Base-by-base conservation (phyloP, 1,140 invertebrate species). In the Leguminivora glycinivorella region DNA sequence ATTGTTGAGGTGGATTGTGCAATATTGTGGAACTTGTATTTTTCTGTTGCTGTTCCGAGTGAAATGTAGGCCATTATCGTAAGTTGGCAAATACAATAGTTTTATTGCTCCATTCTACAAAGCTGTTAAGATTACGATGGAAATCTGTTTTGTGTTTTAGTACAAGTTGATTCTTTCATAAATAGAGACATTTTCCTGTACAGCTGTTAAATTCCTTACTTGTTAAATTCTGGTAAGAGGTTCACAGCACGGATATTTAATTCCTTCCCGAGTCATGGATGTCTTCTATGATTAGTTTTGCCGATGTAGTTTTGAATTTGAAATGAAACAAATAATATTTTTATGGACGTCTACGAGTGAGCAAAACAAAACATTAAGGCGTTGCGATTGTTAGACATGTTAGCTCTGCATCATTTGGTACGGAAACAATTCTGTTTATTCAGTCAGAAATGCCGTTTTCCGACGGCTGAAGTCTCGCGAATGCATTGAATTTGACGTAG, bases 401-500 rank as follows among this genome's bases (percentile, higher is more conserved):
- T 31, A 31, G 29, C 58, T 26, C 29, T 63, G 58, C 58, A 63
- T 63, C 25, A 63, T 29, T 29, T 63, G 14, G 25, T 34, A 29
- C 26, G 24, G 56, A 26, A 63, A 63, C 58, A 63, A 63, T 63
- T 63, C 24, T 63, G 26, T 63, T 63, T 63, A 63, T 63, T 63
- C 26, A 63, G n/a, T 63, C 58, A 29, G 58, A 63, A 63, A 34
- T 6, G 12, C 58, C 22, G 17, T 22, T 22, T n/a, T 52, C 17
- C 25, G 58, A 63, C 25, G 47, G 58, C 58, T 63, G 26, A 63
- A 72, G 68, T 26, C 22, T 60, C 22, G 72, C 71, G 70, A 79
- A 72, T 80, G 78, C 81, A 79, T 68, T 78, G 81, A 83, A 85
- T 81, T 73, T 77, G 82, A 79, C 40, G 75, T 81, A 76, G 78